Evolutionary conservation across 2,797 vertebrate species (phyloP), one percentile per base, ranked within the genome.

Genomic region (Takifugu ocellatus): DNA sequence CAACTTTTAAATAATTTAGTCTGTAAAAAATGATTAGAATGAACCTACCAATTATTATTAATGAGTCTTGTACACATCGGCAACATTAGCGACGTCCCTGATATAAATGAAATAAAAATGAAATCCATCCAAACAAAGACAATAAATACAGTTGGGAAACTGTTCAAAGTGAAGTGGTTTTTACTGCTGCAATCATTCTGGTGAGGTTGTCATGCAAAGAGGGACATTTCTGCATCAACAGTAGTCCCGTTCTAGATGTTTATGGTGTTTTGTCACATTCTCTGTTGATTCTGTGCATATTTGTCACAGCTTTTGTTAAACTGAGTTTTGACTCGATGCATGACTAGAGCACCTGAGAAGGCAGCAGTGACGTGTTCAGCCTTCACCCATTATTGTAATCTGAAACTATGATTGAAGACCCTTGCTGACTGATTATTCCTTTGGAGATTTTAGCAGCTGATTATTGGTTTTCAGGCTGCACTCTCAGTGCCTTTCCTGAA

Each of bases 391-490:
- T 21, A 73, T 80, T 79, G 49, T 61, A 67, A 81, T 70, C 70
- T 68, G 68, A 81, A 74, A 73, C 64, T 14, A 14, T 24, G 77
- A 83, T 70, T 65, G 65, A 82, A 51, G 31, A 59, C 63, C 60
- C 42, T 9, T 1, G 14, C 54, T 63, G 69, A 10, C 65, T 70
- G 72, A 83, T 70, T 80, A 86, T 85, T 83, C 69, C 79, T 75
- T 59, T 55, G 21, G 46, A 25, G 10, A 9, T 21, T 5, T 7
- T 29, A 21, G 27, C n/a, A 43, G 54, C 59, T 72, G 43, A 16
- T 44, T 44, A 7, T 44, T n/a, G 6, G 43, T 39, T 54, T 53
- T 5, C 47, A 59, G 49, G 66, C 68, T 54, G 14, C 11, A 39
- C 11, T 39, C 66, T 77, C 67, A 72, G 71, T 59, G 66, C 60